Evolutionary conservation across 2,888 invertebrate genomes (phyloP).

Genomic region (Epirrita christyi): DNA sequence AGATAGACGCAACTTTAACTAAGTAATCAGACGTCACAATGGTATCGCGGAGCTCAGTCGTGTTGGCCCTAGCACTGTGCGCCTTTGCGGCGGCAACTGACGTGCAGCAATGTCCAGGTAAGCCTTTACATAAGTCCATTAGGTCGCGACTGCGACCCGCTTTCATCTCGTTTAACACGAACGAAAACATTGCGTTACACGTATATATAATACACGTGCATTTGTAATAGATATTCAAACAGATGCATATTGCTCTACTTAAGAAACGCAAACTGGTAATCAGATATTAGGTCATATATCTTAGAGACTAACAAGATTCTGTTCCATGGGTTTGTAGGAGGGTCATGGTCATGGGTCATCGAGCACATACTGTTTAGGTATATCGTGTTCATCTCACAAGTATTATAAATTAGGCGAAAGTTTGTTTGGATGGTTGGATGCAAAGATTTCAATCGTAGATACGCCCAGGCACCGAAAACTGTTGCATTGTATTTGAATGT

Average conservation of each 20-base stretch:
- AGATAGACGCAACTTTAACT: slow-evolving; percentile 8
- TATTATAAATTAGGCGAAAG: too few relatives aligned
- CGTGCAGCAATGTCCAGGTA: slow-evolving; percentile 71
- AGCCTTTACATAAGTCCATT: slow-evolving; percentile 59
- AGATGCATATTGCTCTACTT: background rate
- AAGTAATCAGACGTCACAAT: slow-evolving; percentile 56
- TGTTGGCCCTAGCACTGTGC: slow-evolving; percentile 53
- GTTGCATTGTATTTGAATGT: too few relatives aligned
- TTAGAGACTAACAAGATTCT: background rate
- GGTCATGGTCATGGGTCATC: too few relatives aligned
- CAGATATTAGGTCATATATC: background rate
- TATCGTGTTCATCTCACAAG: too few relatives aligned
- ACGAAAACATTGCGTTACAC: slow-evolving; percentile 27
- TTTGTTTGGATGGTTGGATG: too few relatives aligned
- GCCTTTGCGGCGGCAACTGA: slow-evolving; percentile 59
- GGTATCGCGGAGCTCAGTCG: slow-evolving; percentile 59
- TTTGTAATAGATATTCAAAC: slow-evolving; percentile 11
- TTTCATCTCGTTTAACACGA: slow-evolving; percentile 54
- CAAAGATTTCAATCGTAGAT: too few relatives aligned
- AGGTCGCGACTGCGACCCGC: slow-evolving; percentile 52
- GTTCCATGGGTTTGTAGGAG: background rate
- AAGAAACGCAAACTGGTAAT: background rate
- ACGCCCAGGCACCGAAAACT: too few relatives aligned
- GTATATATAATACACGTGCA: background rate
- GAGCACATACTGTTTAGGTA: too few relatives aligned